Percentiles rank a stretch among this genome's conserved stretches.
phyloP scores from a whole-genome alignment of 2,113 vertebrate genomes.

The Perca fluviatilis region DNA sequence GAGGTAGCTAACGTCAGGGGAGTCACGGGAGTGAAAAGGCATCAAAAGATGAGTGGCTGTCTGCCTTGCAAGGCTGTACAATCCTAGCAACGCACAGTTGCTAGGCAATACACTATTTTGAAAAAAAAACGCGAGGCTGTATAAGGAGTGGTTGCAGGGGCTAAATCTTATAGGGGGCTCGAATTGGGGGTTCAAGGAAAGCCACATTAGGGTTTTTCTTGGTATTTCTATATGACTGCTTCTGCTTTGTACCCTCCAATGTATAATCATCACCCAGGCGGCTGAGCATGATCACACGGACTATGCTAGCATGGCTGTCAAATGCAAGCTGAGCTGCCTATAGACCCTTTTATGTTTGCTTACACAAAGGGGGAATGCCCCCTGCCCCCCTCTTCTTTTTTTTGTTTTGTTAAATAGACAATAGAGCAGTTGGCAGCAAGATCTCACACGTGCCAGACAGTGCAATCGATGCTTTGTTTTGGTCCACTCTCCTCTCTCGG shows the following conservation, averaged over 20 bases:
- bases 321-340: slow-evolving; percentile 44
- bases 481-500: slow-evolving; percentile 18
- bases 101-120: slow-evolving; percentile 74
- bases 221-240: not conserved
- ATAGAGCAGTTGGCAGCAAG: slow-evolving; percentile 51
- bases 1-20: not conserved
- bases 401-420: slow-evolving; percentile 42
- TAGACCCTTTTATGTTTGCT: slow-evolving; percentile 56
- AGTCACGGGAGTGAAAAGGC: slow-evolving; percentile 5
- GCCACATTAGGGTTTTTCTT: not conserved
- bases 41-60: slow-evolving; percentile 22
- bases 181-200: not conserved
- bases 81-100: slow-evolving; percentile 78
- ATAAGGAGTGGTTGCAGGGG: slow-evolving; percentile 16
- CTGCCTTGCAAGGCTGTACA: slow-evolving; percentile 40
- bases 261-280: not conserved
- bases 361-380: slow-evolving; percentile 33
- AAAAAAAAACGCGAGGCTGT: slow-evolving; percentile 12
- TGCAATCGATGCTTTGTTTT: slow-evolving; percentile 64
- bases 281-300: slow-evolving; percentile 28
- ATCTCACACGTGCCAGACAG: slow-evolving; percentile 65
- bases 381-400: not conserved
- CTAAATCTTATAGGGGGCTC: not conserved
- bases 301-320: slow-evolving; percentile 28
- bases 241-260: not conserved